A percentile compares a stretch with the other conserved stretches of the same genome.
Conservation (phyloP, 1,140 invertebrate species). For the Argopecten irradians region DNA sequence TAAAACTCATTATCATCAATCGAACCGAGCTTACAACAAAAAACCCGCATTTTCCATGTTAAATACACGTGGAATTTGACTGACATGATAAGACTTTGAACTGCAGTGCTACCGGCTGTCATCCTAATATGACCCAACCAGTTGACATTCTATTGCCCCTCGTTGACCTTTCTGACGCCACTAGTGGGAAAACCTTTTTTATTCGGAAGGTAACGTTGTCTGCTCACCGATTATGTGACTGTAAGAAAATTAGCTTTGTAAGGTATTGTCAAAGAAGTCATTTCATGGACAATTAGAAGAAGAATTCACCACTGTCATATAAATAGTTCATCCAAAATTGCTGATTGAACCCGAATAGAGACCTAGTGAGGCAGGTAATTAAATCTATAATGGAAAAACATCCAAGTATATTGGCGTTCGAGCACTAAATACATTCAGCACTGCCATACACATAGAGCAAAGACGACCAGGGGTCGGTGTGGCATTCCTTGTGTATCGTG, state of each 20-base stretch:
- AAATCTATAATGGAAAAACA: constrained; percentile 23
- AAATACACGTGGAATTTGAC: no score
- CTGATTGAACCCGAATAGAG: constrained; percentile 15
- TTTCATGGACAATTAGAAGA: constrained; percentile 18
- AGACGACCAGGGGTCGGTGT: constrained; percentile 1
- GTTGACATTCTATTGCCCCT: background rate
- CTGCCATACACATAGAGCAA: background rate
- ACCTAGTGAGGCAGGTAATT: constrained; percentile 21
- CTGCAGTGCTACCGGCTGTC: no score
- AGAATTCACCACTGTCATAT: background rate
- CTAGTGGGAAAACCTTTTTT: background rate
- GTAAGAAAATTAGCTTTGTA: constrained; percentile 12
- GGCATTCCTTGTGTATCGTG: background rate
- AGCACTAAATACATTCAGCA: background rate
- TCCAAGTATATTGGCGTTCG: background rate
- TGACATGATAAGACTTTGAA: no score
- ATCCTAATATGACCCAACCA: background rate
- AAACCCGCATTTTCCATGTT: no score
- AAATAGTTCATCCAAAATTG: background rate
- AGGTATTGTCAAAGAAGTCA: background rate
- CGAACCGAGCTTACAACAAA: no score
- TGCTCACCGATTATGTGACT: background rate
- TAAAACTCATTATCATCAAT: no score
- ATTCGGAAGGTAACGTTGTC: background rate
- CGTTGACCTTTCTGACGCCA: background rate